Percentiles rank a stretch among this genome's conserved stretches.
These are phyloP conservation scores for Thumatha senex DNA, from an alignment of 2,888 invertebrate genomes.

Conservation along the genomic window DNA sequence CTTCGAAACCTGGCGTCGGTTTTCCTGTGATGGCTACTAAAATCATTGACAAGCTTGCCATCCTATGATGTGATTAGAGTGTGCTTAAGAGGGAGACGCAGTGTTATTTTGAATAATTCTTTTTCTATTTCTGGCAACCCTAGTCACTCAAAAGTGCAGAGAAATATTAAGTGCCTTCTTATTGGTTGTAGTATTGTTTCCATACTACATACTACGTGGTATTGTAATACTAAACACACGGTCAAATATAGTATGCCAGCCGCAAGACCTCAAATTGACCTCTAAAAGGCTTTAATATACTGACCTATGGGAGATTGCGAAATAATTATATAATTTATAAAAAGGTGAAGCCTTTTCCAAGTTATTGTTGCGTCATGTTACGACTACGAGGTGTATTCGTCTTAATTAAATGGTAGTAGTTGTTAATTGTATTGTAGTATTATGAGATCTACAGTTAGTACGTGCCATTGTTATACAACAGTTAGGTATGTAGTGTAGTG, in stretches of 20 bases:
- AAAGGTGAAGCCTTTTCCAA: constrained; percentile 7
- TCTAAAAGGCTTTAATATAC: constrained; percentile 13
- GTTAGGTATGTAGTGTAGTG: neutral
- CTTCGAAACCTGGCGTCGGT: too few relatives aligned
- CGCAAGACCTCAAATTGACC: constrained; percentile 8
- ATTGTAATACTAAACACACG: constrained; percentile 16
- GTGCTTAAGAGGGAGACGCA: too few relatives aligned
- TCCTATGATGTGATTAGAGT: too few relatives aligned
- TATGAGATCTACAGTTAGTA: constrained; percentile 2
- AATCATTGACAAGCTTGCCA: too few relatives aligned
- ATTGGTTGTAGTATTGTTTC: constrained; percentile 30
- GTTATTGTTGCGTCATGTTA: constrained; percentile 20
- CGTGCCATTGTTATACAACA: constrained; percentile 6
- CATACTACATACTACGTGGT: constrained; percentile 5
- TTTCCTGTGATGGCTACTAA: too few relatives aligned
- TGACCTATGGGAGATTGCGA: constrained; percentile 29
- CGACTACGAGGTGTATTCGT: constrained; percentile 8
- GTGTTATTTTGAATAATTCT: too few relatives aligned
- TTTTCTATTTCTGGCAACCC: neutral
- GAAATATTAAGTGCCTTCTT: constrained; percentile 22
- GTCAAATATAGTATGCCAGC: constrained; percentile 14
- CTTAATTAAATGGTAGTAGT: constrained; percentile 23
- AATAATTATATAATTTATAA: constrained; percentile 20
- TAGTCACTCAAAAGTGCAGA: constrained; percentile 1
- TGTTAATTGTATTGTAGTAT: constrained; percentile 11